Conservation (phyloP, 2,113 vertebrate genomes). For the Oreamnos americanus region DNA sequence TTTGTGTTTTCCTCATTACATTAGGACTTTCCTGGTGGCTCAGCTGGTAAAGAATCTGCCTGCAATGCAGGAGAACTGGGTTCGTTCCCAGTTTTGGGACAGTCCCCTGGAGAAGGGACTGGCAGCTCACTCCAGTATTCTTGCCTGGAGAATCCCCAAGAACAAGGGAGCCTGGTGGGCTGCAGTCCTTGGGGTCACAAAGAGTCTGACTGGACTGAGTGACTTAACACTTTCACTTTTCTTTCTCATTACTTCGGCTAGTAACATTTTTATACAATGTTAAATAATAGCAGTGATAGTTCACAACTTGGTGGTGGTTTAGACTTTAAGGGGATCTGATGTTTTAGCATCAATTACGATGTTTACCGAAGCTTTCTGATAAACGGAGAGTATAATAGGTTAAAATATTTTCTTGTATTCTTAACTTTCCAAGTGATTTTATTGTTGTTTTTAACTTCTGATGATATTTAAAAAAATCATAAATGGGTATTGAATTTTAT, state of each 20-base stretch:
- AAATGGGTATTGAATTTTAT: not conserved
- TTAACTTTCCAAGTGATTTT: constrained; percentile 10
- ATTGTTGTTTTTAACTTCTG: not conserved
- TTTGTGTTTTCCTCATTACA: not conserved
- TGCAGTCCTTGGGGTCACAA: not conserved
- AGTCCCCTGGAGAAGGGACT: not conserved
- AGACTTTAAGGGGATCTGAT: not conserved
- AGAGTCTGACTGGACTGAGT: not conserved
- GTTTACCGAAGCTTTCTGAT: not conserved
- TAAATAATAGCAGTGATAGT: not conserved
- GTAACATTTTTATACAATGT: not conserved
- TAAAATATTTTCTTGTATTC: not conserved
- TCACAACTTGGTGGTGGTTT: not conserved
- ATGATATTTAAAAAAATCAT: not conserved
- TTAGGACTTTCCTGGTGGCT: not conserved
- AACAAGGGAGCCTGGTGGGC: not conserved
- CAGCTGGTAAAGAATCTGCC: not conserved
- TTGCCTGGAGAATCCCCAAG: not conserved
- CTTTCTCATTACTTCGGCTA: not conserved
- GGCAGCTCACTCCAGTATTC: not conserved
- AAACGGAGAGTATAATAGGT: not conserved
- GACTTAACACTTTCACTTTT: not conserved
- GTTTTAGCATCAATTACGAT: not conserved
- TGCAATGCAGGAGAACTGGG: not conserved
- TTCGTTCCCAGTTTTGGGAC: not conserved